Evolutionary conservation across 2,888 invertebrate genomes (phyloP), one percentile per base, ranked within the genome.

Genomic region (Piscicola geometra): DNA sequence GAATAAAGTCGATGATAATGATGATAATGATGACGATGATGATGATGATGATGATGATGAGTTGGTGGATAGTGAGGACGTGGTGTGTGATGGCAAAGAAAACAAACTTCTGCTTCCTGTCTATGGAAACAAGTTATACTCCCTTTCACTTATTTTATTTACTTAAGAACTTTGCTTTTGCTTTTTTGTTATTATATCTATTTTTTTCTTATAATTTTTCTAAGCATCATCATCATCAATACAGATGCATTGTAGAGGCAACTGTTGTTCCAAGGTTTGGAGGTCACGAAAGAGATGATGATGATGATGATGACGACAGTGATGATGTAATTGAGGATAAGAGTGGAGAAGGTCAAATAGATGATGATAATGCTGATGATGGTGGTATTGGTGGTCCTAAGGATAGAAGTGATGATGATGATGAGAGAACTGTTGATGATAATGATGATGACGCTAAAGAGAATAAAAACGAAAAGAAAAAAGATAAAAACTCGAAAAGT

Each of bases 301-400:
- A 41, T 41, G 41, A 41, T 9, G 15, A 41, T 41, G 15, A 41
- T 9, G 41, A 41, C 64, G 21, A 64, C 5, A 64, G 21, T 28
- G 9, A 30, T 12, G 9, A 5, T 64, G 21, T 12, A n/a, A 30
- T 5, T 64, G 21, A 3, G 5, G 64, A 30, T 64, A 64, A 64
- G 9, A 21, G 21, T 64, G 64, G 25, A 5, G 64, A 28, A 12
- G 21, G 21, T 3, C 3, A 64, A 12, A 30, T 12, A 12, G 30
- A 64, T 64, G 21, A 64, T 12, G 64, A 30, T 64, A n/a, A 64
- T 64, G 64, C 3, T 64, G 9, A 30, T 64, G 21, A 64, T 64
- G 21, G 5, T 64, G n/a, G n/a, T n/a, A n/a, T n/a, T n/a, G n/a
- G n/a, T n/a, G n/a, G n/a, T n/a, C n/a, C n/a, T n/a, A n/a, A n/a